Evolutionary conservation across 2,888 invertebrate genomes (phyloP), one percentile per base, ranked within the genome.

Genomic region (Andrena haemorrhoa): DNA sequence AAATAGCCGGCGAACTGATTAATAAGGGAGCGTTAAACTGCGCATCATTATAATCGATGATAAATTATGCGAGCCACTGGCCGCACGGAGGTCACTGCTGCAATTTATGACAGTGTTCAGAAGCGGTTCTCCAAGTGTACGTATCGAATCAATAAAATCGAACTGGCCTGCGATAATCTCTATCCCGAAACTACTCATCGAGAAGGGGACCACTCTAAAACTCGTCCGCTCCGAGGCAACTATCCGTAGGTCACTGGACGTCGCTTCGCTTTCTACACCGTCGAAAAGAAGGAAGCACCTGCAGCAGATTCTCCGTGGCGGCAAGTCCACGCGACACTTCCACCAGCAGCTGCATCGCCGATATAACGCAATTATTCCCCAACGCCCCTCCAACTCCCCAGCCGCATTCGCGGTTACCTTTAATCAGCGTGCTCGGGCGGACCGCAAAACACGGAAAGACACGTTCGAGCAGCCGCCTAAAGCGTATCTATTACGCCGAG

Each of bases 391-490:
- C 58, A 29, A 58, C 47, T 65, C 77, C 23, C 41, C 53, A 31
- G 35, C 49, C 66, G 66, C 26, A 51, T 41, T 53, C 72, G 49
- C 80, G 72, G 72, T 80, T 80, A 79, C 79, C 79, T 80, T 72
- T 80, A 79, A 80, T 79, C 80, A 79, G 80, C 63, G n/a, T 41
- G 80, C 35, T 68, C 61, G 72, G 60, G 80, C 29, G 49, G 29
- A 79, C 80, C 80, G 80, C 80, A 73, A 80, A 80, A 80, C 80
- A 79, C 68, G 80, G 80, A 80, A 80, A 80, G 80, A 80, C 80
- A 79, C 80, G 72, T 80, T 79, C 66, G 80, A 68, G 80, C 73
- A 80, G 80, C 80, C 68, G 35, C 23, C 80, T 79, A 80, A 79
- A 79, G 80, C 80, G 80, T 80, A 80, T 80, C 82, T 82, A 60